These are phyloP conservation scores for Nasonia longicornis DNA, from an alignment of 1,140 invertebrate genomes.

Conservation along the genomic window DNA sequence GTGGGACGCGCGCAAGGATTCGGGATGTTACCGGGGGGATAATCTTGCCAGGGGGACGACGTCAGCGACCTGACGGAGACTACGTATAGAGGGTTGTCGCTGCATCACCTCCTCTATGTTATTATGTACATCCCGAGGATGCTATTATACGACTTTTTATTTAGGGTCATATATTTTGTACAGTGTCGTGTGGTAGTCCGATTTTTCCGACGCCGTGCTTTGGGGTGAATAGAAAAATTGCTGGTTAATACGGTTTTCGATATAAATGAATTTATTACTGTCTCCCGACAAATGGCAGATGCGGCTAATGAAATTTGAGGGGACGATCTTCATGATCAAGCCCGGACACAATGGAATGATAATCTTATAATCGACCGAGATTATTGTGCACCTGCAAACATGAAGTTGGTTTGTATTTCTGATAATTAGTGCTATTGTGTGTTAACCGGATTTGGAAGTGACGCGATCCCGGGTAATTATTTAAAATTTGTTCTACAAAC, in stretches of 20 bases:
- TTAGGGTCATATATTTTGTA: slow-evolving; percentile 1
- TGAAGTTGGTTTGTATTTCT: background rate
- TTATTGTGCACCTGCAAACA: background rate
- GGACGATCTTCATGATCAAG: background rate
- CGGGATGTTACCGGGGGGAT: slow-evolving; percentile 22
- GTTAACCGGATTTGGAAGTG: too few relatives aligned
- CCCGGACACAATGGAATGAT: background rate
- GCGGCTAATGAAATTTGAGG: slow-evolving; percentile 37
- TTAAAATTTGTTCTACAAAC: too few relatives aligned
- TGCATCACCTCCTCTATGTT: background rate
- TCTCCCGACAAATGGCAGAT: slow-evolving; percentile 6
- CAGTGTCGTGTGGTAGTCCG: background rate
- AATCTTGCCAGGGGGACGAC: slow-evolving; percentile 30
- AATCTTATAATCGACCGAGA: background rate
- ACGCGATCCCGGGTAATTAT: too few relatives aligned
- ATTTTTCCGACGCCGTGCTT: background rate
- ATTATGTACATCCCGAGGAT: slow-evolving; percentile 6
- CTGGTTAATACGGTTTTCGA: slow-evolving; percentile 30
- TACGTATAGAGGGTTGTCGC: background rate
- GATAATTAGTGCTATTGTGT: too few relatives aligned
- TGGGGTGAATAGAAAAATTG: slow-evolving; percentile 3
- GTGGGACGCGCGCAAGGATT: slow-evolving; percentile 13
- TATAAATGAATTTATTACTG: slow-evolving; percentile 32
- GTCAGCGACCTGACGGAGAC: background rate
- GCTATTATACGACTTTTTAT: slow-evolving; percentile 32